phyloP scores from a whole-genome alignment of 2,797 vertebrate species.

The Percopsis omiscomaycus region DNA sequence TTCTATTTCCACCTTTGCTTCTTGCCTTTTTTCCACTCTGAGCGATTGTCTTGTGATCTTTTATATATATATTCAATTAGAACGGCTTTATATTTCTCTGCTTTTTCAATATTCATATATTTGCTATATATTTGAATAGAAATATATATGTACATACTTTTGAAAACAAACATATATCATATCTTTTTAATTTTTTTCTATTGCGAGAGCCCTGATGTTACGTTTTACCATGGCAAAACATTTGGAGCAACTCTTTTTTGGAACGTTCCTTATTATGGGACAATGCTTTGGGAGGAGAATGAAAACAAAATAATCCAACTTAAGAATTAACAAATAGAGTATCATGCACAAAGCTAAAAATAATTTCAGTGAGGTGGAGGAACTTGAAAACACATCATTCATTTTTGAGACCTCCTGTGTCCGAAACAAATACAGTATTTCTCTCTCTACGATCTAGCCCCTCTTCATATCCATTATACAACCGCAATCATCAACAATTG shows the following conservation, averaged over 20 bases:
- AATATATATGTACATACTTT: slow-evolving; percentile 86
- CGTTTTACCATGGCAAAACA: slow-evolving; percentile 72
- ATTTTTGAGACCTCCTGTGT: slow-evolving; percentile 57
- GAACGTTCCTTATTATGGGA: slow-evolving; percentile 74
- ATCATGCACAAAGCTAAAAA: slow-evolving; percentile 70
- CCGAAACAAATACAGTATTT: slow-evolving; percentile 15
- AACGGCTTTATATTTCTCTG: slow-evolving; percentile 80
- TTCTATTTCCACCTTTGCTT: slow-evolving; percentile 47
- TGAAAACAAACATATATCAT: slow-evolving; percentile 83
- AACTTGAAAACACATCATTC: slow-evolving; percentile 54
- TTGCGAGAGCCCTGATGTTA: slow-evolving; percentile 85
- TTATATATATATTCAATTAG: slow-evolving; percentile 80
- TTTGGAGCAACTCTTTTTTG: slow-evolving; percentile 76
- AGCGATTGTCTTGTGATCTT: slow-evolving; percentile 85
- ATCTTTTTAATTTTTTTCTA: slow-evolving; percentile 76
- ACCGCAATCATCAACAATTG: slow-evolving; percentile 36
- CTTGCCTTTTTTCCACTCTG: slow-evolving; percentile 65
- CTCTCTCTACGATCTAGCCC: slow-evolving; percentile 30
- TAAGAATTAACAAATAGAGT: slow-evolving; percentile 57
- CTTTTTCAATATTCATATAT: slow-evolving; percentile 82
- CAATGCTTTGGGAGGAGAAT: slow-evolving; percentile 74
- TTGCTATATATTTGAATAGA: slow-evolving; percentile 85
- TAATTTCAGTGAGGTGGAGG: slow-evolving; percentile 53
- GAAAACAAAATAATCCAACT: slow-evolving; percentile 22
- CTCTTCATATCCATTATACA: slow-evolving; percentile 24